Conservation (phyloP, 2,888 invertebrate genomes). For the Mythimna loreyi region DNA sequence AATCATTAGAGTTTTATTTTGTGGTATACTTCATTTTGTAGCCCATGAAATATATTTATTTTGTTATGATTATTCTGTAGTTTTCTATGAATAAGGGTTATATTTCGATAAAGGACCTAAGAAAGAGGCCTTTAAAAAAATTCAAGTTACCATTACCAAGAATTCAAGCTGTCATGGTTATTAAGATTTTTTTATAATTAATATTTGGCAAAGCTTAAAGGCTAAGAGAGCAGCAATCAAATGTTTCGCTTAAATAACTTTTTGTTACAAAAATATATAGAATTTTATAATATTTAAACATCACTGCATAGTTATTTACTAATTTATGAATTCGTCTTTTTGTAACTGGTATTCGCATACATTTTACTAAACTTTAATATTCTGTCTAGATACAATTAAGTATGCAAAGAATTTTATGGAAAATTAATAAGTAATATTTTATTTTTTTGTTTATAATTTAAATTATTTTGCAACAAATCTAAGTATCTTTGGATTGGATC, state of each 20-base stretch:
- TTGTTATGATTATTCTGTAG: constrained; percentile 43
- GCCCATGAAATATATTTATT: constrained; percentile 50
- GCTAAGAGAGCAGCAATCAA: constrained; percentile 29
- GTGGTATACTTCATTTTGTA: constrained; percentile 26
- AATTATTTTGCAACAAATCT: constrained; percentile 33
- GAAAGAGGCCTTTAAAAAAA: constrained; percentile 53
- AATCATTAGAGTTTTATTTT: constrained; percentile 31
- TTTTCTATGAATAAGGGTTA: constrained; percentile 46
- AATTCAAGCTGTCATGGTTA: constrained; percentile 48
- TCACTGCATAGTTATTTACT: constrained; percentile 45
- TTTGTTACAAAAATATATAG: constrained; percentile 17
- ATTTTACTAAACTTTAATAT: constrained; percentile 27
- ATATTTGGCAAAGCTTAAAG: constrained; percentile 40
- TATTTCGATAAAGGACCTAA: constrained; percentile 55
- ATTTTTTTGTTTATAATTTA: constrained; percentile 33
- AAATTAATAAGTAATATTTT: constrained; percentile 2
- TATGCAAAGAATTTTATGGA: constrained; percentile 18
- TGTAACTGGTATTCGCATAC: constrained; percentile 32
- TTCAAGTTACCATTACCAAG: constrained; percentile 62
- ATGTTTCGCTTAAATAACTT: constrained; percentile 29
- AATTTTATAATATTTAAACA: constrained; percentile 40
- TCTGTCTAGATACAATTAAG: constrained; percentile 43
- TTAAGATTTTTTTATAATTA: constrained; percentile 30
- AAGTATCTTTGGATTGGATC: constrained; percentile 46
- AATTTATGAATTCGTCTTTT: constrained; percentile 23